phyloP scores from a whole-genome alignment of 2,888 invertebrate genomes.

The Hirudinaria manillensis region DNA sequence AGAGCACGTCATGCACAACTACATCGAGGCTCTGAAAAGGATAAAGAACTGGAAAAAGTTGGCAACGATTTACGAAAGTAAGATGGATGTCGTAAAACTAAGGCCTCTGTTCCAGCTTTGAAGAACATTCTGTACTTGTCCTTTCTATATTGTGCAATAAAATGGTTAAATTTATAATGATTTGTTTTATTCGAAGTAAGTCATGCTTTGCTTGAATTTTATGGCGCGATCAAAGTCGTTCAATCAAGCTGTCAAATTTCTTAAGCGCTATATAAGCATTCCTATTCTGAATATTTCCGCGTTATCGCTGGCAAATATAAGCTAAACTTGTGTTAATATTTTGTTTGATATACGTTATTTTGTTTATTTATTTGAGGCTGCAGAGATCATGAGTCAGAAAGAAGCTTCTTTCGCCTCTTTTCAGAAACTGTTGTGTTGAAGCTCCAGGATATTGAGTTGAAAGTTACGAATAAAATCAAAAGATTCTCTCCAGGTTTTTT shows the following conservation, averaged over 20 bases:
- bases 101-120: not conserved
- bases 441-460: constrained; percentile 24
- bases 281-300: too few relatives aligned
- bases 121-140: not conserved
- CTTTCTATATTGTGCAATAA: not conserved
- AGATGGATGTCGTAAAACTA: not conserved
- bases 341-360: too few relatives aligned
- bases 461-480: constrained; percentile 26
- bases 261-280: too few relatives aligned
- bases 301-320: too few relatives aligned
- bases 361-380: not conserved
- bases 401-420: constrained; percentile 13
- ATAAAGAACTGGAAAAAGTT: constrained; percentile 26
- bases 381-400: constrained; percentile 18
- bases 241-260: too few relatives aligned
- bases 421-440: constrained; percentile 19
- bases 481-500: constrained; percentile 4
- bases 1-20: constrained; percentile 28
- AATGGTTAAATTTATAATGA: too few relatives aligned
- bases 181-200: too few relatives aligned
- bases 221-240: too few relatives aligned
- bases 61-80: constrained; percentile 8
- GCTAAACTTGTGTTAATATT: too few relatives aligned
- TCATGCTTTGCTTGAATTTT: too few relatives aligned
- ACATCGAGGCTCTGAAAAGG: constrained; percentile 7